phyloP scores from a whole-genome alignment of 35 echinoderm and acorn worm species.

The Holothuria glaberrima region DNA sequence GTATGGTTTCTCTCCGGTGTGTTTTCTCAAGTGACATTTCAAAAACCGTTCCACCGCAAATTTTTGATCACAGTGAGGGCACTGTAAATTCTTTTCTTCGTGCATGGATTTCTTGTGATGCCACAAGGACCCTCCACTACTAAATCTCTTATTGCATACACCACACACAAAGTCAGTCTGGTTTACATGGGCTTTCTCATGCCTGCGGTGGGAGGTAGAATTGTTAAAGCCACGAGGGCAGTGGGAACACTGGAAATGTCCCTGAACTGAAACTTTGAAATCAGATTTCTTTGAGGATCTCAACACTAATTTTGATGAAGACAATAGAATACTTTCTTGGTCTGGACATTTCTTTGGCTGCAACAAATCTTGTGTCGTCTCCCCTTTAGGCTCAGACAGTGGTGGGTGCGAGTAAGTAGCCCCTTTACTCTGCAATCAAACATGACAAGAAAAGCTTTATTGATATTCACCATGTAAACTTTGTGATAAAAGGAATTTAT shows the following conservation, averaged over 20 bases:
- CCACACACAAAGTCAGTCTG: slow-evolving; percentile 12
- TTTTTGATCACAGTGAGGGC: slow-evolving; percentile 63
- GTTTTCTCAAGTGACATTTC: slow-evolving; percentile 63
- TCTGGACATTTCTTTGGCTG: too few relatives aligned
- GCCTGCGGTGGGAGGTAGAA: slow-evolving; percentile 10
- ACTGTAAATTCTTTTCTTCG: slow-evolving; percentile 65
- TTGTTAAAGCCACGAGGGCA: slow-evolving; percentile 48
- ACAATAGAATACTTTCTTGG: too few relatives aligned
- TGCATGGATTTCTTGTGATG: slow-evolving; percentile 68
- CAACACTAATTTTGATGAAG: neutral
- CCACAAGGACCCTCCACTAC: slow-evolving; percentile 53
- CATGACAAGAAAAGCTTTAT: too few relatives aligned
- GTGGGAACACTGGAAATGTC: slow-evolving; percentile 24
- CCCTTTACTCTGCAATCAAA: too few relatives aligned
- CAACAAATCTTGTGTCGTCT: too few relatives aligned
- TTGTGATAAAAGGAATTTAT: too few relatives aligned
- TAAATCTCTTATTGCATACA: slow-evolving; percentile 64
- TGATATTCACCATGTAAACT: too few relatives aligned
- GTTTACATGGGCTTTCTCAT: slow-evolving; percentile 30
- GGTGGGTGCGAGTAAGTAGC: too few relatives aligned
- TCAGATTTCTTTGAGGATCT: slow-evolving; percentile 14
- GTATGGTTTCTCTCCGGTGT: slow-evolving; percentile 80
- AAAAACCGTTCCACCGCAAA: slow-evolving; percentile 66
- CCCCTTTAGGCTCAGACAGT: too few relatives aligned
- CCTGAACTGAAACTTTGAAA: neutral